phyloP scores from a whole-genome alignment of 2,797 vertebrate species.

The Petrocephalus sullivani region DNA sequence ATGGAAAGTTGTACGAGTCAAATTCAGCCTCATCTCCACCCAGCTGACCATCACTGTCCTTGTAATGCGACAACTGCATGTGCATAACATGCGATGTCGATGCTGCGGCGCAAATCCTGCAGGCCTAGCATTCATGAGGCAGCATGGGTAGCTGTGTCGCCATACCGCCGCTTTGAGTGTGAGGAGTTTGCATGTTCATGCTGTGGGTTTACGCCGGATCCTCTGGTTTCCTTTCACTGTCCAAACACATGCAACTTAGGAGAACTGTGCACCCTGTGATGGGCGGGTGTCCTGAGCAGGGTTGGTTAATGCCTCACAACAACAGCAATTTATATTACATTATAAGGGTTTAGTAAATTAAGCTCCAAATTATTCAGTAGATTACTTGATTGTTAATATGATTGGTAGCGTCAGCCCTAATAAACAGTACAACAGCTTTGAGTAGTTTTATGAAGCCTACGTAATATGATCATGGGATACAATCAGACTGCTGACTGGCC shows the following conservation, averaged over 20 bases:
- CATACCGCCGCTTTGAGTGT: too few relatives aligned
- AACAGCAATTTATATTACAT: background rate
- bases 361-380: background rate
- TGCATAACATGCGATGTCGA: background rate
- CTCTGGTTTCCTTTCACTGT: too few relatives aligned
- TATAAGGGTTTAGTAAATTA: background rate
- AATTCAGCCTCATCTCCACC: too few relatives aligned
- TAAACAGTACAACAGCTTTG: background rate
- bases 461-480: background rate
- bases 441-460: background rate
- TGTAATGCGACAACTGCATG: background rate
- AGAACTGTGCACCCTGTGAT: background rate
- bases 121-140: too few relatives aligned
- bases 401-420: background rate
- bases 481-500: background rate
- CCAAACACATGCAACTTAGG: background rate
- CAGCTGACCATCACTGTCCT: background rate
- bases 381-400: background rate
- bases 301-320: background rate
- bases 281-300: background rate
- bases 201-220: too few relatives aligned
- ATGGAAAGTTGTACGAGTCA: background rate
- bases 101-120: too few relatives aligned
- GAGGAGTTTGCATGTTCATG: too few relatives aligned
- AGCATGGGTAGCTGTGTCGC: too few relatives aligned